Evolutionary conservation across 1,140 invertebrate species (phyloP).

Genomic region (Platyura marginata): DNA sequence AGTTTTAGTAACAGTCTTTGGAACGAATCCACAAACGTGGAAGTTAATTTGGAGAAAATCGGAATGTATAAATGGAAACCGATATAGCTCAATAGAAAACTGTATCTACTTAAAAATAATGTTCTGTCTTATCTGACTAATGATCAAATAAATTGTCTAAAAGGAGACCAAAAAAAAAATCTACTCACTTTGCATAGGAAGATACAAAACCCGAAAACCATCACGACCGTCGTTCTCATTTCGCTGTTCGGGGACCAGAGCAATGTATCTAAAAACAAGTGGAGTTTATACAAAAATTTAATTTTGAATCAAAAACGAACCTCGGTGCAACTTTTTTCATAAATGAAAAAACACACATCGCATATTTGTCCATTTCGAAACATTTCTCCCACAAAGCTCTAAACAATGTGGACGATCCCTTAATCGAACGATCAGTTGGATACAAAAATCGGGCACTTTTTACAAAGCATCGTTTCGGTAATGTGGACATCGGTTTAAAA

Average conservation of each 20-base stretch:
- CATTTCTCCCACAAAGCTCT: slow-evolving; percentile 20
- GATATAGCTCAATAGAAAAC: too few relatives aligned
- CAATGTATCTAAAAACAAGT: slow-evolving; percentile 10
- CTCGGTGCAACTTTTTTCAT: slow-evolving; percentile 17
- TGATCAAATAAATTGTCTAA: too few relatives aligned
- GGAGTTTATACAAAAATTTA: too few relatives aligned
- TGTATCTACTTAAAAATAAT: too few relatives aligned
- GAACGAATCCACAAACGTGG: too few relatives aligned
- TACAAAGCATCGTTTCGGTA: slow-evolving; percentile 11
- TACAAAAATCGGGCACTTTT: slow-evolving; percentile 20
- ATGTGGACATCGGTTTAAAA: slow-evolving; percentile 14
- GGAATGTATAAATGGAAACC: too few relatives aligned
- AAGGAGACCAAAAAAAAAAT: neutral
- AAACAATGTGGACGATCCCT: slow-evolving; percentile 19
- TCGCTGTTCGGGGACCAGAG: slow-evolving; percentile 1
- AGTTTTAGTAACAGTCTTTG: too few relatives aligned
- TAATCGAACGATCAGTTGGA: slow-evolving; percentile 16
- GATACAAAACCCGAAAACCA: slow-evolving; percentile 20
- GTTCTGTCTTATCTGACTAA: too few relatives aligned
- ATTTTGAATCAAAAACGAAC: too few relatives aligned
- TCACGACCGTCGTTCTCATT: slow-evolving; percentile 5
- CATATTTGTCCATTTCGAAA: slow-evolving; percentile 16
- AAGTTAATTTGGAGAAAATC: too few relatives aligned
- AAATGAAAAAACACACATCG: slow-evolving; percentile 17
- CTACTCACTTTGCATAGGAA: slow-evolving; percentile 14